Percentiles rank a stretch among this genome's conserved stretches.
These are phyloP conservation scores for Esox niger DNA, from an alignment of 2,113 vertebrate genomes.

Conservation along the genomic window DNA sequence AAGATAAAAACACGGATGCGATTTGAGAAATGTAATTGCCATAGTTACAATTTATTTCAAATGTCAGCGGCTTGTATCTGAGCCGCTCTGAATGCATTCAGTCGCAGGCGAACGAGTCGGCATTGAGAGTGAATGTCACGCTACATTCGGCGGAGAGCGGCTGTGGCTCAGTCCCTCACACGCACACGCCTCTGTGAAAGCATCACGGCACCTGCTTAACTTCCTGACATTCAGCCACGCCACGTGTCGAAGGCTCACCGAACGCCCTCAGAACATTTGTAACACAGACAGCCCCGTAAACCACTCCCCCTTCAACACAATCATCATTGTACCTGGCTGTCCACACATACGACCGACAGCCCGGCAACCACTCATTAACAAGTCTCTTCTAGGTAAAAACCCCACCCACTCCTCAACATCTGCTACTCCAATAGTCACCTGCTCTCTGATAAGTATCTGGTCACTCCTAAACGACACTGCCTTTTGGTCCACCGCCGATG, in stretches of 20 bases:
- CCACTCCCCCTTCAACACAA: no score
- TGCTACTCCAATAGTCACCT: no score
- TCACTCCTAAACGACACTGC: no score
- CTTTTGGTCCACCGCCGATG: no score
- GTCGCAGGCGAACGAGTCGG: neutral
- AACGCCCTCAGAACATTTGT: neutral
- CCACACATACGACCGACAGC: no score
- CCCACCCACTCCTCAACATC: no score
- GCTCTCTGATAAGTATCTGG: no score
- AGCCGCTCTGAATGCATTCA: neutral
- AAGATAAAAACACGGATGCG: constrained; percentile 5
- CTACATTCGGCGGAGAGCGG: neutral
- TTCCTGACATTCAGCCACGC: neutral
- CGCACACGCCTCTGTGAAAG: neutral
- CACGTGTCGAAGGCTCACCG: neutral
- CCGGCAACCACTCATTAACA: no score
- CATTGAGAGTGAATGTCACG: constrained; percentile 1
- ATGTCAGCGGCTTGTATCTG: constrained; percentile 7
- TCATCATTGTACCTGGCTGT: no score
- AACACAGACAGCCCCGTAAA: no score
- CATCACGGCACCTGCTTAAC: neutral
- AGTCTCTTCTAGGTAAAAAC: no score
- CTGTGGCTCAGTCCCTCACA: neutral
- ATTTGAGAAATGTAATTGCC: constrained; percentile 14
- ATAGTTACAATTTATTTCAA: constrained; percentile 6